Evolutionary conservation across 2,797 vertebrate species (phyloP).

Genomic region (Eutrigla gurnardus): DNA sequence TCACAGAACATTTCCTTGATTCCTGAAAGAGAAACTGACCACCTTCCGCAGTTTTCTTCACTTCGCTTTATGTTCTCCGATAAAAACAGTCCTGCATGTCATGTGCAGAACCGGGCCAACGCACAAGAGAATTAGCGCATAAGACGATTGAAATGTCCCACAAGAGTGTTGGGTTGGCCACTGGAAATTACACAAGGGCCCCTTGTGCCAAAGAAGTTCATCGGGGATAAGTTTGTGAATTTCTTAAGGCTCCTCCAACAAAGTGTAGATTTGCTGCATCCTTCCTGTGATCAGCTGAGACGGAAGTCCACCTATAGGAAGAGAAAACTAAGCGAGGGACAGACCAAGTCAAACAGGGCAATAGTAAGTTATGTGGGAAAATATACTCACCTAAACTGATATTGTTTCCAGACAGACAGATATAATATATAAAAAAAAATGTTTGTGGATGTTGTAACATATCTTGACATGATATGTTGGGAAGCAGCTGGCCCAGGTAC

Average conservation of each 20-base stretch:
- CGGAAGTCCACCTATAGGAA: too few relatives aligned
- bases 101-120: not conserved
- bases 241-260: too few relatives aligned
- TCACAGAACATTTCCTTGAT: slow-evolving; percentile 69
- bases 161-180: not conserved
- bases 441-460: not conserved
- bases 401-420: not conserved
- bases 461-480: not conserved
- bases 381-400: too few relatives aligned
- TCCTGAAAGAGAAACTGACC: not conserved
- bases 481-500: not conserved
- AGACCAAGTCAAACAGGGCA: too few relatives aligned
- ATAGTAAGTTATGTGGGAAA: too few relatives aligned
- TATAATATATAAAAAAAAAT: not conserved
- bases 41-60: slow-evolving; percentile 17
- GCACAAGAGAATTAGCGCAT: not conserved
- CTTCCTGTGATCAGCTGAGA: too few relatives aligned
- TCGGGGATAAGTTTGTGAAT: too few relatives aligned
- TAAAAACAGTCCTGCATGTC: not conserved
- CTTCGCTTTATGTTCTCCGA: fast-evolving
- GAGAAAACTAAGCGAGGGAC: too few relatives aligned
- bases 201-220: too few relatives aligned
- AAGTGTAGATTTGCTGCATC: too few relatives aligned
- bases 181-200: not conserved
- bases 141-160: not conserved